These are phyloP conservation scores for Drosophila albomicans DNA, from an alignment of 1,140 invertebrate genomes.

Conservation along the genomic window DNA sequence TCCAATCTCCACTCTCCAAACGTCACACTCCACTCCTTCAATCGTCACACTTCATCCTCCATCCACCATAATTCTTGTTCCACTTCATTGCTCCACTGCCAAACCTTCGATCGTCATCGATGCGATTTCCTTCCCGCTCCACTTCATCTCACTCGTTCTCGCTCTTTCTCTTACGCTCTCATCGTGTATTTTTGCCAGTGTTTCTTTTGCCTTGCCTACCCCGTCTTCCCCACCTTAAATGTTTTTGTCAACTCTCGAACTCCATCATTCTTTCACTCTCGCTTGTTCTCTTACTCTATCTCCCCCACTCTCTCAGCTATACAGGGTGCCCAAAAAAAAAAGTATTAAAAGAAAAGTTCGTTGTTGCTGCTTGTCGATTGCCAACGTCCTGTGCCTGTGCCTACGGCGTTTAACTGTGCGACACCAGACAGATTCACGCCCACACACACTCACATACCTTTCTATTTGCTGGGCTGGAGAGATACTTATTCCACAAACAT, in stretches of 20 bases:
- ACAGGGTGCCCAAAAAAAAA: slow-evolving; percentile 62
- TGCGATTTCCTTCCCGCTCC: slow-evolving; percentile 3
- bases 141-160: background rate
- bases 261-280: background rate
- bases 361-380: slow-evolving; percentile 83
- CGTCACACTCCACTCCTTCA: slow-evolving; percentile 2
- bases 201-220: slow-evolving; percentile 5
- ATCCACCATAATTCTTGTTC: slow-evolving; percentile 15
- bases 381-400: slow-evolving; percentile 77
- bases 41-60: slow-evolving; percentile 14
- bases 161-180: background rate
- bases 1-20: slow-evolving; percentile 26
- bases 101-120: slow-evolving; percentile 37
- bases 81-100: slow-evolving; percentile 21
- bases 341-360: slow-evolving; percentile 57
- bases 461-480: slow-evolving; percentile 14
- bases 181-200: slow-evolving; percentile 33
- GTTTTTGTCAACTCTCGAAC: slow-evolving; percentile 19
- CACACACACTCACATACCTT: slow-evolving; percentile 39
- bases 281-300: slow-evolving; percentile 21
- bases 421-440: slow-evolving; percentile 32
- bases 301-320: slow-evolving; percentile 55
- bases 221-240: background rate
- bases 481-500: slow-evolving; percentile 12
- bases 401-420: slow-evolving; percentile 61